A percentile compares a stretch with the other conserved stretches of the same genome.
These are phyloP conservation scores for Cyclina sinensis DNA, from an alignment of 1,140 invertebrate species.

Conservation along the genomic window DNA sequence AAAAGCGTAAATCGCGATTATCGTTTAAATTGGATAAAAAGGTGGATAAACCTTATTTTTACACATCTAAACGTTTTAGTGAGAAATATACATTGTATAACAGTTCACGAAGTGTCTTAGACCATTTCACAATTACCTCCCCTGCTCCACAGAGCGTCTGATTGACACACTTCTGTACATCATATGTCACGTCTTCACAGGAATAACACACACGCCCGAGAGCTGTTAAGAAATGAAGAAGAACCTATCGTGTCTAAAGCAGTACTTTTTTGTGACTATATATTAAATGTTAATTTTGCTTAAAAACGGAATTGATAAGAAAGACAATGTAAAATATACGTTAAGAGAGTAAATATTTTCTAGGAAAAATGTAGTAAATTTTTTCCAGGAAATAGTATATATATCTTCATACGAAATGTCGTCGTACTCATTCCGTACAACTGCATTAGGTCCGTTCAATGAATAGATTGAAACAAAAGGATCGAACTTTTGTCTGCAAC, in stretches of 20 bases:
- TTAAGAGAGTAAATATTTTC: too few relatives aligned
- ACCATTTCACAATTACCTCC: not conserved
- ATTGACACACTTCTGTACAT: not conserved
- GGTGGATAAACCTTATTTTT: too few relatives aligned
- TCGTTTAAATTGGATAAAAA: not conserved
- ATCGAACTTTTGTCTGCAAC: not conserved
- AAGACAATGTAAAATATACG: too few relatives aligned
- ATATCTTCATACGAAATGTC: too few relatives aligned
- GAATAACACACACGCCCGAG: conserved; percentile 52
- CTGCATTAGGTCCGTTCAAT: not conserved
- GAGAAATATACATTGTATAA: not conserved
- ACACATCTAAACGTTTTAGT: not conserved
- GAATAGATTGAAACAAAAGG: not conserved
- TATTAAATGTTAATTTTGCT: too few relatives aligned
- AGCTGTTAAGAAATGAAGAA: conserved; percentile 8
- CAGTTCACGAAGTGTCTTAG: not conserved
- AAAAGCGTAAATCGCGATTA: not conserved
- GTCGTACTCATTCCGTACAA: too few relatives aligned
- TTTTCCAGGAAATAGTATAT: too few relatives aligned
- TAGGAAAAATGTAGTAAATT: too few relatives aligned
- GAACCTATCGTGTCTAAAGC: too few relatives aligned
- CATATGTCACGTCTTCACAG: not conserved
- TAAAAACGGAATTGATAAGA: too few relatives aligned
- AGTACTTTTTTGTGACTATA: too few relatives aligned
- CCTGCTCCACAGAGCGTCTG: conserved; percentile 9